phyloP scores from a whole-genome alignment of 2,797 vertebrate genomes.

The Adrianichthys oophorus region DNA sequence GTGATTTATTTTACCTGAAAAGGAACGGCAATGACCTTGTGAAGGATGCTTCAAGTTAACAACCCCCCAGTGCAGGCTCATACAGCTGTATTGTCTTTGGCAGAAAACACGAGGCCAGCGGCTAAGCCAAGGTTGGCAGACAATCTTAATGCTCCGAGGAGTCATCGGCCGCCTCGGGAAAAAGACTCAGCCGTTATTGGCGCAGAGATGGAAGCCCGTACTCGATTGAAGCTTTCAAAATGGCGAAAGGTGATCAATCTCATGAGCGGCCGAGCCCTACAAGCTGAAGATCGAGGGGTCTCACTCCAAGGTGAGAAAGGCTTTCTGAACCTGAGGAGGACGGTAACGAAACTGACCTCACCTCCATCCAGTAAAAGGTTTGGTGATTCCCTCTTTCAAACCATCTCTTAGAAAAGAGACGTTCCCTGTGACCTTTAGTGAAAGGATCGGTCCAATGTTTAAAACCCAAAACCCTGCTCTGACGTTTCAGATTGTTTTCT shows the following conservation, averaged over 20 bases:
- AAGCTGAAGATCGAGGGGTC: slow-evolving; percentile 8
- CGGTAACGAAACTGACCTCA: slow-evolving; percentile 2
- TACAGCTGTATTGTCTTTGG: slow-evolving; percentile 20
- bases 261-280: slow-evolving; percentile 5
- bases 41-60: slow-evolving; percentile 50
- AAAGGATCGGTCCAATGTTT: no score
- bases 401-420: no score
- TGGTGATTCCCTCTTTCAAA: no score
- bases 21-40: slow-evolving; percentile 56
- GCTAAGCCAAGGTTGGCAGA: slow-evolving; percentile 36
- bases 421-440: no score
- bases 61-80: slow-evolving; percentile 32
- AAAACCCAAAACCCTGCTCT: no score
- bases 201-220: slow-evolving; percentile 34
- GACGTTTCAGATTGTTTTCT: no score
- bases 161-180: slow-evolving; percentile 14
- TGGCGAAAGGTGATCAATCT: slow-evolving; percentile 52
- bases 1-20: slow-evolving; percentile 54
- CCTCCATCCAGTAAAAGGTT: no score
- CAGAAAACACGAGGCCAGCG: slow-evolving; percentile 45
- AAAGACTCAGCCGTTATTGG: slow-evolving; percentile 12
- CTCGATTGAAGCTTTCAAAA: slow-evolving; percentile 52
- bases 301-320: slow-evolving; percentile 1
- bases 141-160: slow-evolving; percentile 29
- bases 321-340: slow-evolving; percentile 31